phyloP scores from a whole-genome alignment of 2,113 vertebrate genomes.

The Hydrolagus affinis region DNA sequence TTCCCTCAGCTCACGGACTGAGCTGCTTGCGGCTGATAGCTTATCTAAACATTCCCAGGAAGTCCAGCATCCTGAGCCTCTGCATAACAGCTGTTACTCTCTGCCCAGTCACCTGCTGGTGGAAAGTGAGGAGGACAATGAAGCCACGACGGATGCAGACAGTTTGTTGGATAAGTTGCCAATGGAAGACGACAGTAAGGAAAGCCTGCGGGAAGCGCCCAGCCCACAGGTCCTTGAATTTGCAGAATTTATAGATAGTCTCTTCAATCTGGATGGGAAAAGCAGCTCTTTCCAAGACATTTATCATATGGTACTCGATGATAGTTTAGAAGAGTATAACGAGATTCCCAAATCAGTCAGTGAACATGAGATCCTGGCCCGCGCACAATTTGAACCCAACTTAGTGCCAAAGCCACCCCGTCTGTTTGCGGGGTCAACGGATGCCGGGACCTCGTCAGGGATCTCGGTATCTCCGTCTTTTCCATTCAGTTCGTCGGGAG shows the following conservation, averaged over 20 bases:
- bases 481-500: constrained; percentile 89
- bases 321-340: constrained; percentile 49
- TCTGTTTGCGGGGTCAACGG: constrained; percentile 83
- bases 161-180: constrained; percentile 16
- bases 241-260: constrained; percentile 91
- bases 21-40: constrained; percentile 83
- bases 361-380: constrained; percentile 77
- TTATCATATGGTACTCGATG: constrained; percentile 43
- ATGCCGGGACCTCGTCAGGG: constrained; percentile 77
- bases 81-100: constrained; percentile 28
- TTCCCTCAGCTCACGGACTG: constrained; percentile 89
- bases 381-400: constrained; percentile 89
- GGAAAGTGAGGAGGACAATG: constrained; percentile 12
- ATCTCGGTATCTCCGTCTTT: constrained; percentile 92
- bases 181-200: constrained; percentile 50
- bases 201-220: constrained; percentile 68
- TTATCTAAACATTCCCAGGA: constrained; percentile 75
- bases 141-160: background rate
- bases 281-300: constrained; percentile 86
- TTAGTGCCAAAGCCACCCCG: constrained; percentile 90
- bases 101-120: constrained; percentile 36
- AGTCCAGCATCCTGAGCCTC: constrained; percentile 40
- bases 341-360: constrained; percentile 63
- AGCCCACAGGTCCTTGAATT: constrained; percentile 96
- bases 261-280: constrained; percentile 89